Conservation (phyloP, 1,140 invertebrate genomes). For the Cherax quadricarinatus region DNA sequence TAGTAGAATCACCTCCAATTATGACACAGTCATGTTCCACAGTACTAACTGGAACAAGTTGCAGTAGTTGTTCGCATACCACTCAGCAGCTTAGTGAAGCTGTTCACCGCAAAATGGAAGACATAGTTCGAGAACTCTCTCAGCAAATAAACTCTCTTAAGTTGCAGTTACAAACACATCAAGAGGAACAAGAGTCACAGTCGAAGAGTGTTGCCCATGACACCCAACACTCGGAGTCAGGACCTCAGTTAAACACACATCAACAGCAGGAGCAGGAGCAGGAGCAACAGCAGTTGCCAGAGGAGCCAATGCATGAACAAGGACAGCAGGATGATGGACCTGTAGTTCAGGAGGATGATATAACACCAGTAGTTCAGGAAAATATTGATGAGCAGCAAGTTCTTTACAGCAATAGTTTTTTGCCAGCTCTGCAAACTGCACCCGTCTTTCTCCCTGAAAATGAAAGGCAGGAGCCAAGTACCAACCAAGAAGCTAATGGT, state of each 20-base stretch:
- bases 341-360: not conserved
- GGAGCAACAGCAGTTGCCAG: not conserved
- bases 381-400: slow-evolving; percentile 23
- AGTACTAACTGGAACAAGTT: not conserved
- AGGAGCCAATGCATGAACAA: not conserved
- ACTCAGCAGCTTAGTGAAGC: slow-evolving; percentile 46
- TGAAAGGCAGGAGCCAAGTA: not conserved
- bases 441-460: slow-evolving; percentile 52
- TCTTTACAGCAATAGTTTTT: slow-evolving; percentile 55
- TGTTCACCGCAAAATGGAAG: slow-evolving; percentile 56
- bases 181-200: slow-evolving; percentile 9
- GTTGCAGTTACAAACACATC: slow-evolving; percentile 25
- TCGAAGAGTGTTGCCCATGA: not conserved
- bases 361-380: not conserved
- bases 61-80: slow-evolving; percentile 36
- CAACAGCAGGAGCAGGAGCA: not conserved
- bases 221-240: not conserved
- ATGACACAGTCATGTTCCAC: slow-evolving; percentile 28
- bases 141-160: slow-evolving; percentile 49
- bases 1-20: not conserved
- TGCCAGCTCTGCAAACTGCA: slow-evolving; percentile 36
- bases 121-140: slow-evolving; percentile 37
- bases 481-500: not conserved
- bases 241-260: not conserved
- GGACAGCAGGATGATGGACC: not conserved